These are phyloP conservation scores for Calycopis cecrops DNA, from an alignment of 1,140 invertebrate species.

Conservation along the genomic window DNA sequence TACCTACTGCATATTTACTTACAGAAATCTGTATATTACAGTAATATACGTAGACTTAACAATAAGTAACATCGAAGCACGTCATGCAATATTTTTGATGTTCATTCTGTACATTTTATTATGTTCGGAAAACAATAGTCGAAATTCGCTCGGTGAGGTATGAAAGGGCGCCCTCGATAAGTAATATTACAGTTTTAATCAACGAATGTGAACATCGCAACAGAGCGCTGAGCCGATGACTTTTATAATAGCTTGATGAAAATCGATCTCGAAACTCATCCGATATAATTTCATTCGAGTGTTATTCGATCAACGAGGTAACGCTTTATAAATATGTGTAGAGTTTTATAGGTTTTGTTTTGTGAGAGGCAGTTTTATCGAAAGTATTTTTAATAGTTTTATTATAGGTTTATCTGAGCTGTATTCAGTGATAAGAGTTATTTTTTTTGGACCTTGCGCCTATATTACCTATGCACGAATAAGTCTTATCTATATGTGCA, in stretches of 20 bases:
- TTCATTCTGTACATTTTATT: neutral
- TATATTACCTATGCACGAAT: too few relatives aligned
- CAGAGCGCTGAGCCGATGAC: slow-evolving; percentile 2
- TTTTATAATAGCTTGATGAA: neutral
- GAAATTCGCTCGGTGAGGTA: neutral
- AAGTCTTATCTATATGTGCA: too few relatives aligned
- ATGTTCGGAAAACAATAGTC: neutral
- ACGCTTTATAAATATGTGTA: too few relatives aligned
- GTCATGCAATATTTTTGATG: neutral
- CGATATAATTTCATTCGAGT: slow-evolving; percentile 1
- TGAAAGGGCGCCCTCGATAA: slow-evolving; percentile 9
- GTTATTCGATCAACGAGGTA: neutral
- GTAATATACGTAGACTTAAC: too few relatives aligned
- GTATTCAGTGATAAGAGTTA: too few relatives aligned
- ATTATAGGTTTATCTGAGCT: too few relatives aligned
- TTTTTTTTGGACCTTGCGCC: too few relatives aligned
- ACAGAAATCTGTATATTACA: too few relatives aligned
- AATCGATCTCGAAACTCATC: neutral
- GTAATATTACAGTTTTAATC: slow-evolving; percentile 1
- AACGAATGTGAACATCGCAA: neutral
- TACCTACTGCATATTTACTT: too few relatives aligned
- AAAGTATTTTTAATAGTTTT: too few relatives aligned
- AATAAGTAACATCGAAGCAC: neutral
- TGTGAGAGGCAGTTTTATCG: too few relatives aligned
- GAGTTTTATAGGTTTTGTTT: too few relatives aligned